phyloP scores from a whole-genome alignment of 2,797 vertebrate genomes.

The Heteromormyrus szaboi region DNA sequence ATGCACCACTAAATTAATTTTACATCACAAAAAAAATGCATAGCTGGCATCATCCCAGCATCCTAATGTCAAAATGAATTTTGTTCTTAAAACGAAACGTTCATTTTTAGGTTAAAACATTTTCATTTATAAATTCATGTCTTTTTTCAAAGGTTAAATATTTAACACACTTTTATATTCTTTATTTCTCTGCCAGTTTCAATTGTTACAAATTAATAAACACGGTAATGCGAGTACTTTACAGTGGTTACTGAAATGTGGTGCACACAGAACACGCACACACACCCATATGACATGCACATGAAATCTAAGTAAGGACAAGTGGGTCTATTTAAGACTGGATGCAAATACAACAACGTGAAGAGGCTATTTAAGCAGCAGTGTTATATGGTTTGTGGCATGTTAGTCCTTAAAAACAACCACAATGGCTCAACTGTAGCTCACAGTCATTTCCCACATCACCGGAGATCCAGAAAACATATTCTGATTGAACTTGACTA shows the following conservation, averaged over 20 bases:
- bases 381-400: constrained; percentile 53
- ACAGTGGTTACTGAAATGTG: constrained; percentile 53
- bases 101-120: constrained; percentile 58
- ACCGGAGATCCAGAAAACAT: constrained; percentile 35
- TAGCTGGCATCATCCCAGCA: constrained; percentile 16
- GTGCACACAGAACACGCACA: constrained; percentile 37
- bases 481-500: constrained; percentile 44
- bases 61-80: constrained; percentile 27
- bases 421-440: neutral
- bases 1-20: constrained; percentile 28
- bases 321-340: constrained; percentile 5
- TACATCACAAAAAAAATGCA: constrained; percentile 40
- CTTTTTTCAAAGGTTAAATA: constrained; percentile 49
- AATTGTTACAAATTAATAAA: constrained; percentile 54
- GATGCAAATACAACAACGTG: constrained; percentile 12
- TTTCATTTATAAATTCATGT: constrained; percentile 51
- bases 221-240: constrained; percentile 57
- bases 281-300: constrained; percentile 45
- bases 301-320: constrained; percentile 3
- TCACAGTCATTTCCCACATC: neutral
- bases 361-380: constrained; percentile 48
- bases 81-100: constrained; percentile 43
- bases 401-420: constrained; percentile 41
- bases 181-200: constrained; percentile 33
- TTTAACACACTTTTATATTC: constrained; percentile 27